Evolutionary conservation across 2,797 vertebrate genomes (phyloP), one percentile per base, ranked within the genome.

Genomic region (Clamator glandarius): DNA sequence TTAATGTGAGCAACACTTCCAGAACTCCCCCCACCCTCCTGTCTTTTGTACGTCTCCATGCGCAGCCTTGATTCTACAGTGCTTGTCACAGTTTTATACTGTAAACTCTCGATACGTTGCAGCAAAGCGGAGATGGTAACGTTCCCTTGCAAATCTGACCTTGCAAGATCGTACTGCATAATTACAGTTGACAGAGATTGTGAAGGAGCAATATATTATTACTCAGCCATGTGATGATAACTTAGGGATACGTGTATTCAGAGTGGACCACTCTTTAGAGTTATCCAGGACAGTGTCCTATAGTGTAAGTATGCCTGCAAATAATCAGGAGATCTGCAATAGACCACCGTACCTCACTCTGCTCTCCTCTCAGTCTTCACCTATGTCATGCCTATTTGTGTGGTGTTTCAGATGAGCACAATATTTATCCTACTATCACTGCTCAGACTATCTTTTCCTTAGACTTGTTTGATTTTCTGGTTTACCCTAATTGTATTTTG

Each of bases 301-400:
- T 24, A 50, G 17, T 54, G 21, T 61, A 64, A 39, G 7, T 36
- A 8, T 50, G 33, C 51, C 29, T 57, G 36, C n/a, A 41, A 19
- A 48, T 58, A 80, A 42, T 36, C 12, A 48, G 24, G 58, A 76
- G 42, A n/a, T 76, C 39, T 3, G 3, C 54, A 67, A 70, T 63
- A 70, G 33, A 59, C 33, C 42, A 8, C 36, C 21, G 24, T 5
- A 16, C 33, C 59, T 77, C 61, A 24, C 57, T 67, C 25, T 58
- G 46, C 50, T 73, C 31, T 64, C 15, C 41, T 63, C 24, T 35
- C 39, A 16, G 0, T 31, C 72, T 66, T 26, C 59, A 12, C 29
- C 35, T 15, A 1, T 67, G 20, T 42, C 14, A 8, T 54, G 88
- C 16, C n/a, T 39, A 35, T 29, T 48, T 17, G 2, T 4, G 0